These are phyloP conservation scores for Sphaerophoria rueppellii DNA, from an alignment of 2,888 invertebrate species.

Conservation along the genomic window DNA sequence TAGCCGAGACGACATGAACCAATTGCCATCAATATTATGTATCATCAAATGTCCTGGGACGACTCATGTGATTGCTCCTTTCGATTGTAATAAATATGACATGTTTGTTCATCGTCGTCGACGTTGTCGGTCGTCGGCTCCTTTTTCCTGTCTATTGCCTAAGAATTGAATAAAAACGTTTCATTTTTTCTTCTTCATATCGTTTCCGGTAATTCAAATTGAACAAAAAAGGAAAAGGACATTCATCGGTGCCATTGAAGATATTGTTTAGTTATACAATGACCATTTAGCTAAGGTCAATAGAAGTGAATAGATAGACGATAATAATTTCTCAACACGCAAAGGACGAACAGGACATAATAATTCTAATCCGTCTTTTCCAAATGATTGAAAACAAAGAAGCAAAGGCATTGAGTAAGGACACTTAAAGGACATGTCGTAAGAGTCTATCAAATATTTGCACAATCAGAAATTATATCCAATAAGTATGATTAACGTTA, in stretches of 20 bases:
- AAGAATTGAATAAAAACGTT: not conserved
- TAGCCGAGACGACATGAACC: conserved; percentile 21
- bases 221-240: conserved; percentile 14
- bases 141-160: not conserved
- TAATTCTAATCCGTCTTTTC: conserved; percentile 27
- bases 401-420: not conserved
- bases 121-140: not conserved
- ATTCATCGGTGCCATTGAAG: conserved; percentile 29
- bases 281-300: conserved; percentile 69
- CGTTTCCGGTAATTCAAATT: conserved; percentile 59
- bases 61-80: conserved; percentile 62
- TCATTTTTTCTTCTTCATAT: conserved; percentile 21
- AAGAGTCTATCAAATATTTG: conserved; percentile 69
- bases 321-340: conserved; percentile 56
- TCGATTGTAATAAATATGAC: conserved; percentile 67
- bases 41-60: conserved; percentile 51
- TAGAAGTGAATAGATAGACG: conserved; percentile 56
- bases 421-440: conserved; percentile 4
- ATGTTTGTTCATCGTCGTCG: conserved; percentile 39
- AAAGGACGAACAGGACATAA: conserved; percentile 25
- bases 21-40: conserved; percentile 49
- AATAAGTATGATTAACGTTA: conserved; percentile 58
- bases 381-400: not conserved
- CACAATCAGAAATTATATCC: conserved; percentile 60
- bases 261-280: conserved; percentile 15